phyloP scores from a whole-genome alignment of 2,797 vertebrate species.

The Myoxocephalus aenaeus region DNA sequence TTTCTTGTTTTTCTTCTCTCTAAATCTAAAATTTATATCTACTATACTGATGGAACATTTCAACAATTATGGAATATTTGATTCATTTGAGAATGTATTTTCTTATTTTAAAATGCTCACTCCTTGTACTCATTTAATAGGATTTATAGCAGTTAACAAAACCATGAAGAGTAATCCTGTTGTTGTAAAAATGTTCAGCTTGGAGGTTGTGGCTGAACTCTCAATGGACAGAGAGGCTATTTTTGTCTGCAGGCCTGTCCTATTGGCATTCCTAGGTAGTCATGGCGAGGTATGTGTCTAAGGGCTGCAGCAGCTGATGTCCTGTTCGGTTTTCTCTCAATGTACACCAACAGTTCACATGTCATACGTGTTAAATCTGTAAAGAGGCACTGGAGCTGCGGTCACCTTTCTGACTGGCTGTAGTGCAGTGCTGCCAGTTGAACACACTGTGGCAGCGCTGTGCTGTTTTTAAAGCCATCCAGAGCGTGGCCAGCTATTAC shows the following conservation, averaged over 20 bases:
- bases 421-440: slow-evolving; percentile 56
- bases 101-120: neutral
- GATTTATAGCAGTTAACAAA: neutral
- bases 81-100: neutral
- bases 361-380: neutral
- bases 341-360: neutral
- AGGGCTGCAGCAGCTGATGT: slow-evolving; percentile 8
- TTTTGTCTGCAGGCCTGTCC: slow-evolving; percentile 34
- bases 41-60: neutral
- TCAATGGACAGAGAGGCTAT: slow-evolving; percentile 25
- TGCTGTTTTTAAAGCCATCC: slow-evolving; percentile 5
- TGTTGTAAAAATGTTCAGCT: slow-evolving; percentile 25
- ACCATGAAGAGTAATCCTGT: neutral
- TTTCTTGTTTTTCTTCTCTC: neutral
- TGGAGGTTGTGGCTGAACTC: slow-evolving; percentile 5
- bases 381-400: neutral
- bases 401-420: neutral
- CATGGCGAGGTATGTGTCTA: neutral
- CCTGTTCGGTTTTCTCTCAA: slow-evolving; percentile 1
- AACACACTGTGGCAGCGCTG: slow-evolving; percentile 76
- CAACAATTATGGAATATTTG: neutral
- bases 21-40: neutral
- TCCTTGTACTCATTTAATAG: neutral
- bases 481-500: neutral
- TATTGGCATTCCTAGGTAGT: slow-evolving; percentile 27